Percentiles rank a stretch among this genome's conserved stretches.
phyloP scores from a whole-genome alignment of 2,113 vertebrate genomes.

The Chaetorhynchus papuensis region DNA sequence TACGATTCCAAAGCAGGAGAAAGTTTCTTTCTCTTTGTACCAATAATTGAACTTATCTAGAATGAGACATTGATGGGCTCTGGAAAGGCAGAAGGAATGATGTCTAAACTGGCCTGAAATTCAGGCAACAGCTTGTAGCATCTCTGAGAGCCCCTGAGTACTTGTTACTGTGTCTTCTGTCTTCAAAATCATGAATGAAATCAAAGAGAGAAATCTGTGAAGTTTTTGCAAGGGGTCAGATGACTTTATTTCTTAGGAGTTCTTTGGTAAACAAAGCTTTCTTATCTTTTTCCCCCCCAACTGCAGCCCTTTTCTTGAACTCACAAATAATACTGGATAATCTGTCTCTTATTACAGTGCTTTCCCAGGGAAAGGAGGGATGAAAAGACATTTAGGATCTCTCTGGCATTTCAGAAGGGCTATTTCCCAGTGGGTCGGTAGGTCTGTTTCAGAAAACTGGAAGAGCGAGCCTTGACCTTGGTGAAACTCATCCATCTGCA shows the following conservation, averaged over 20 bases:
- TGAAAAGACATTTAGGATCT: background rate
- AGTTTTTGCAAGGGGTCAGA: background rate
- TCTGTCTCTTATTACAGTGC: background rate
- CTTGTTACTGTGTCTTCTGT: background rate
- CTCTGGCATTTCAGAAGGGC: background rate
- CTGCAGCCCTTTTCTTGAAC: background rate
- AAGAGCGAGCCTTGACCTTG: background rate
- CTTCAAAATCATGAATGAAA: background rate
- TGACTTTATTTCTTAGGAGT: background rate
- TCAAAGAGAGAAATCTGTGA: background rate
- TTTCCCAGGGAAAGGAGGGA: background rate
- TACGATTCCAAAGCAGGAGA: background rate
- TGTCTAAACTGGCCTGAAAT: background rate
- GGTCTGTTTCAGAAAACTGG: background rate
- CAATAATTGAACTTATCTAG: background rate
- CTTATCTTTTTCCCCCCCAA: background rate
- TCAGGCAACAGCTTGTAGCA: background rate
- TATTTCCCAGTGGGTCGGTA: background rate
- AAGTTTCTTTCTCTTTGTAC: background rate
- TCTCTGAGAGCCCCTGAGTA: background rate
- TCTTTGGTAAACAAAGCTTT: background rate
- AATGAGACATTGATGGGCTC: background rate
- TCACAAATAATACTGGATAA: background rate
- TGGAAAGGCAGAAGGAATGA: background rate
- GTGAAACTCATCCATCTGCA: background rate